Evolutionary conservation across 1,140 invertebrate genomes (phyloP), one percentile per base, ranked within the genome.

Genomic region (Procambarus virginalis): DNA sequence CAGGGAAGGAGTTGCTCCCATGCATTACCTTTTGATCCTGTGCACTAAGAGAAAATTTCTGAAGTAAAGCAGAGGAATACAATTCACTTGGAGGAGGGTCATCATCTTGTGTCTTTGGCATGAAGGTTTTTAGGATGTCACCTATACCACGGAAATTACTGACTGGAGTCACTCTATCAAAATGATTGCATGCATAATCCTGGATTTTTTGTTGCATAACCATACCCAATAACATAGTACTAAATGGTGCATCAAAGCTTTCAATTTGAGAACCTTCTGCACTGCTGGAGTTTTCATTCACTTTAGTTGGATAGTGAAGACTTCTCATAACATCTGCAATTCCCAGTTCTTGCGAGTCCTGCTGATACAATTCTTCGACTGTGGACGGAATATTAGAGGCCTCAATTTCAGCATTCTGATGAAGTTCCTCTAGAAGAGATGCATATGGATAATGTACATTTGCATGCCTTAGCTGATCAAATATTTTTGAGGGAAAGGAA

Each of bases 261-360:
- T 81, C 79, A 9, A 55, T 51, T 34, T 22, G 17, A 34, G 79
- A 51, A 81, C 60, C 55, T 6, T 58, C 51, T 22, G 6, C 3
- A 12, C 34, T 58, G 3, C n/a, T 58, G 3, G 79, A 81, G 60
- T 81, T 48, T 22, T 48, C 34, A 45, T 45, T 60, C 3, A 48
- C 60, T 79, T 45, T 79, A n/a, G 60, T 49, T 60, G 68, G 80
- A 48, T 84, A 79, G 73, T 73, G 80, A 64, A 89, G 82, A 34
- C 22, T 89, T 81, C 80, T 89, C 88, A 89, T 89, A 55, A 89
- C 73, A 46, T 84, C 58, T 20, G 82, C 70, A n/a, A 89, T 58
- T 84, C 60, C 88, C n/a, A 77, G 22, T 3, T 89, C 79, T 17
- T 20, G 22, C 5, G 51, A 20, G 34, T 86, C 82, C 45, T 48